Conservation (phyloP, 2,888 invertebrate species). For the Cephus nigrinus region DNA sequence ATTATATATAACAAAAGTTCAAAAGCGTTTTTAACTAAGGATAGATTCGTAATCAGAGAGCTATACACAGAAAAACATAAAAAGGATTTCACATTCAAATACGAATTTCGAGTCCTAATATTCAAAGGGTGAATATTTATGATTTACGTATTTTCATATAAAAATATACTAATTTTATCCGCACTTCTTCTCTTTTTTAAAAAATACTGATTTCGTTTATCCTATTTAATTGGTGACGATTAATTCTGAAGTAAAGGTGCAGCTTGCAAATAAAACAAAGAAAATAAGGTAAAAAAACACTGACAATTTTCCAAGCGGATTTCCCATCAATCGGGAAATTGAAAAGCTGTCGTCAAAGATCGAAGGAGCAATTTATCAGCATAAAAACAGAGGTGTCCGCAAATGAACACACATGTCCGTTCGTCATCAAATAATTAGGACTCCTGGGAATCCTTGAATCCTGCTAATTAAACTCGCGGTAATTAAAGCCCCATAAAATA, state of each 20-base stretch:
- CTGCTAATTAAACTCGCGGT: not conserved
- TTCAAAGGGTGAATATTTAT: not conserved
- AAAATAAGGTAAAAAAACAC: not conserved
- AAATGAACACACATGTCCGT: not conserved
- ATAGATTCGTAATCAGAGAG: too few species aligned
- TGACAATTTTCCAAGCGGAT: not conserved
- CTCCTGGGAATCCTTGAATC: not conserved
- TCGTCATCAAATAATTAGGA: not conserved
- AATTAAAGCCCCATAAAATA: not conserved
- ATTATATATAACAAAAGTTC: too few species aligned
- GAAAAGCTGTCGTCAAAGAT: not conserved
- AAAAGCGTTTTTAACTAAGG: too few species aligned
- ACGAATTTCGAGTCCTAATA: too few species aligned
- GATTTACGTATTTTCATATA: not conserved
- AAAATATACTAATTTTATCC: not conserved
- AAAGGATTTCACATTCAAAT: too few species aligned
- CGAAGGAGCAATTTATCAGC: not conserved
- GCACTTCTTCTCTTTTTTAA: not conserved
- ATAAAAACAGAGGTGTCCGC: not conserved
- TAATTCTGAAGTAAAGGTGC: not conserved
- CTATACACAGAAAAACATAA: too few species aligned
- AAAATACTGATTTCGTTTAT: not conserved
- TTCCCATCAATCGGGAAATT: not conserved
- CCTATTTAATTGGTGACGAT: not conserved
- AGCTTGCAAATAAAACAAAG: not conserved